Base-by-base conservation (phyloP, 2,888 invertebrate genomes). In the Ormyrus labotus region DNA sequence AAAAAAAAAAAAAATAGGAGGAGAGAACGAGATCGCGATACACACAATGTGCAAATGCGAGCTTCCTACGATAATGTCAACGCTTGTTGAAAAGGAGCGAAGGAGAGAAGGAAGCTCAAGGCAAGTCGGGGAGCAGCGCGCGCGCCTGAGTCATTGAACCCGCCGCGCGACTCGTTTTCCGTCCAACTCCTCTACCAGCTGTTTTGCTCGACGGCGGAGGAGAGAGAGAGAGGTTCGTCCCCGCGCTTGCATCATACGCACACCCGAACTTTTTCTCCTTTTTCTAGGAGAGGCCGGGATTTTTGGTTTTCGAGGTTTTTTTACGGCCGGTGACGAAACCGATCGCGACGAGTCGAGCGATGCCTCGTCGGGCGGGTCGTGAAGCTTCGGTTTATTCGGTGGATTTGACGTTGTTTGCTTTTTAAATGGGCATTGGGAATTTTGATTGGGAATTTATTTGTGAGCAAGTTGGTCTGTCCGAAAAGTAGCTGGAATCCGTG, bases 131-230 rank as follows among this genome's bases (percentile, higher is more conserved):
- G 19, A 19, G 19, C 19, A 69, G 65, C 68, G 65, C 64, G 65
- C 63, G 65, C 64, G 65, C 48, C 10, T 74, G 61, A 89, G 90
- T 90, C 90, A 89, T 89, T 90, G 89, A 90, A 90, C 90, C 87
- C 72, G 47, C n/a, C 73, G 19, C 73, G 19, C 69, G 79, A 69
- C 63, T 75, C 58, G 61, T 67, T 76, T 73, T 63, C 34, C 34
- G 79, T 34, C 87, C 88, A 87, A 87, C 88, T 85, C 2, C 19
- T 1, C 1, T 85, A 88, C 88, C 89, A 89, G 89, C 89, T 89
- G 89, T 89, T 89, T 89, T 71, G 58, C 70, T 88, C 87, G 60
- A 19, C 76, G 11, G n/a, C 13, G 1, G 19, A 19, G 19, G 19
- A 13, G 13, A 13, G 13, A 13, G 19, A 19, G 19, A 19, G 19